Percentiles rank a stretch among this genome's conserved stretches.
phyloP scores from a whole-genome alignment of 2,888 invertebrate genomes.

The Thereva nobilitata region DNA sequence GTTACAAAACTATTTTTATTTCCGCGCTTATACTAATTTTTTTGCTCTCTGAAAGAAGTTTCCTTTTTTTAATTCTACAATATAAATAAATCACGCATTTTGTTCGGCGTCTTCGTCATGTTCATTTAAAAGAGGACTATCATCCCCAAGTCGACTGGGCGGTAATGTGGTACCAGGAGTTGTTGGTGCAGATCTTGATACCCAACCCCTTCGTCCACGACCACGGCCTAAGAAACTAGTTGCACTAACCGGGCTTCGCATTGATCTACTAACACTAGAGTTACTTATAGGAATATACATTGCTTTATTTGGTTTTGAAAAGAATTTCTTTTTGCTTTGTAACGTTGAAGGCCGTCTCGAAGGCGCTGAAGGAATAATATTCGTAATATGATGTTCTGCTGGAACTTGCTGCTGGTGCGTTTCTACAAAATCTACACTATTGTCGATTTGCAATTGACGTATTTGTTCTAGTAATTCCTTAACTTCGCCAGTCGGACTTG shows the following conservation, averaged over 20 bases:
- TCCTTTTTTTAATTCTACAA: background rate
- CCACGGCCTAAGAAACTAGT: constrained; percentile 53
- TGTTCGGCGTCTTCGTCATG: constrained; percentile 61
- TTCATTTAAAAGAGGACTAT: constrained; percentile 66
- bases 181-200: constrained; percentile 78
- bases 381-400: constrained; percentile 47
- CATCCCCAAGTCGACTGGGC: constrained; percentile 67
- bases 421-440: constrained; percentile 57
- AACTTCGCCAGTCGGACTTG: constrained; percentile 78
- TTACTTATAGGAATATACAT: constrained; percentile 68
- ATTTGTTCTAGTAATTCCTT: constrained; percentile 74
- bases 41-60: constrained; percentile 9
- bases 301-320: constrained; percentile 65
- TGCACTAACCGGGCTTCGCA: constrained; percentile 54
- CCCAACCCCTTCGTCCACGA: constrained; percentile 63
- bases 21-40: constrained; percentile 22
- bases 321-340: constrained; percentile 58
- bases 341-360: constrained; percentile 51
- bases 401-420: constrained; percentile 21
- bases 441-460: constrained; percentile 65
- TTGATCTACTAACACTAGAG: constrained; percentile 46
- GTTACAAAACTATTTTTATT: constrained; percentile 28
- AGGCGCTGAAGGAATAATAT: constrained; percentile 49
- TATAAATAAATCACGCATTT: constrained; percentile 30
- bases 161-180: constrained; percentile 71